phyloP scores from a whole-genome alignment of 2,888 invertebrate species.

The Stictocephala bisonia region DNA sequence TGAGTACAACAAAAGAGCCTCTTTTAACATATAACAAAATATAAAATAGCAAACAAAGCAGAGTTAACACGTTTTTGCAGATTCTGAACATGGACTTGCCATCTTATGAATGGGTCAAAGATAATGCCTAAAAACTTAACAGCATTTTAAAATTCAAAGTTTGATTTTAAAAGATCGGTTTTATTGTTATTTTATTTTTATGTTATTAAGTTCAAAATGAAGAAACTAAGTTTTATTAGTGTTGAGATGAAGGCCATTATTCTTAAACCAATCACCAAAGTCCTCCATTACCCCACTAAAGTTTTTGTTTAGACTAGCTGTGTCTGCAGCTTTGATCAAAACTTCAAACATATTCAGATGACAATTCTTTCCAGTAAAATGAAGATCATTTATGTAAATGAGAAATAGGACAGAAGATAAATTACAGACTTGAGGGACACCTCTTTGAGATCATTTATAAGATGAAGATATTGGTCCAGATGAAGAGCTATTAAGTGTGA shows the following conservation, averaged over 20 bases:
- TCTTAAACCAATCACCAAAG: neutral
- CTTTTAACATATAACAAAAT: too few relatives aligned
- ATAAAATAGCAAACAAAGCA: too few relatives aligned
- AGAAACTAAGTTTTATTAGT: neutral
- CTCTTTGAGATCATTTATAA: neutral
- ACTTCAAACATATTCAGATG: neutral
- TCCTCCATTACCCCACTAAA: neutral
- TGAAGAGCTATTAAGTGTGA: neutral
- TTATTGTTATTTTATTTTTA: too few relatives aligned
- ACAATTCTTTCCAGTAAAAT: neutral
- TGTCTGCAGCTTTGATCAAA: neutral
- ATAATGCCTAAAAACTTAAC: too few relatives aligned
- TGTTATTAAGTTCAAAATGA: too few relatives aligned
- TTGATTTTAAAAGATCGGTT: too few relatives aligned
- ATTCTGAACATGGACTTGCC: too few relatives aligned
- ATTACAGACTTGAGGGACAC: neutral
- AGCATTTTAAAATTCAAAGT: too few relatives aligned
- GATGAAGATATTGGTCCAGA: neutral
- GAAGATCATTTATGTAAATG: slow-evolving; percentile 3
- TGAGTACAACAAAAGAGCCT: too few relatives aligned
- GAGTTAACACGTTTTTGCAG: too few relatives aligned
- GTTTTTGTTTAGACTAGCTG: neutral
- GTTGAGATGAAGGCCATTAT: neutral
- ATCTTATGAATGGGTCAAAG: too few relatives aligned
- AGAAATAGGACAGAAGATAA: neutral